Evolutionary conservation across 2,888 invertebrate species (phyloP), one percentile per base, ranked within the genome.

Genomic region (Pseudoips prasinana): DNA sequence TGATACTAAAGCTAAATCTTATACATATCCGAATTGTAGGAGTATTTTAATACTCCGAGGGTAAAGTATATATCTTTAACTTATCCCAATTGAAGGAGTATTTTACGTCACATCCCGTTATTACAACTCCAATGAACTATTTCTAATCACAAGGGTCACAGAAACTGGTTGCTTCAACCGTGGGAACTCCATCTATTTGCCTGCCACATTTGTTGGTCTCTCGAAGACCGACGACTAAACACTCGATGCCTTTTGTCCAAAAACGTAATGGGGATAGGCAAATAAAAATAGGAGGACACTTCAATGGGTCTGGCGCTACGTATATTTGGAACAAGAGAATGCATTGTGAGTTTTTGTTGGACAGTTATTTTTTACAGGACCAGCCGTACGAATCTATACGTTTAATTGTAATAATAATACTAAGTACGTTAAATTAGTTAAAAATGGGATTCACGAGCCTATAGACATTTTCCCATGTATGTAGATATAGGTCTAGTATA

Each of bases 191-290:
- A 47, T 55, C 59, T 86, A 62, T 88, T 86, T 88, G 76, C 69
- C 70, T 68, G 67, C 61, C 54, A 68, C 71, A 65, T 82, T 79
- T 81, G 79, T 79, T 72, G 64, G 68, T 62, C 74, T 75, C 66
- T 64, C 67, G 61, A 50, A 61, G 64, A 61, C 20, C 20, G 20
- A 20, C 70, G 73, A 64, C 78, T 76, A 85, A 87, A 87, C 85
- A 86, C 87, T 87, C 73, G 62, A 83, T 65, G 73, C 69, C 84
- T 78, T 82, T 87, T 87, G 86, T 87, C 84, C 82, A 71, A 81
- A 81, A 83, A 80, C 74, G 76, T 87, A 85, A 88, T 86, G 86
- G 85, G 84, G 65, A 85, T 79, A 79, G 76, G 73, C 72, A 87
- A 85, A 85, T 81, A 86, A 73, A 72, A 73, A 66, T 60, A 71